Evolutionary conservation across 2,797 vertebrate species (phyloP).

Genomic region (Phrynocephalus vlangalii): DNA sequence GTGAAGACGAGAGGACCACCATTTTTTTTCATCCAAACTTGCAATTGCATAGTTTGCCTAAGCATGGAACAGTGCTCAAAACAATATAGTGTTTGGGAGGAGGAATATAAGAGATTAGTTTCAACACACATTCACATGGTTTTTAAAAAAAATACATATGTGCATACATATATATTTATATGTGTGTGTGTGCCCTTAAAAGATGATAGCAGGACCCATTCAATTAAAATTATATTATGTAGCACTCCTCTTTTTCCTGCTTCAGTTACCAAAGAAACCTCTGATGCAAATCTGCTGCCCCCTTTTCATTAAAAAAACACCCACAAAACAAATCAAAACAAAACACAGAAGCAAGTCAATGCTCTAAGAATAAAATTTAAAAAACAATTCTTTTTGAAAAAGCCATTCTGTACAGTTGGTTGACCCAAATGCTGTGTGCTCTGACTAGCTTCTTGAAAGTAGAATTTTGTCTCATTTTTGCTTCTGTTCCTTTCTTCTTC

Average conservation of each 20-base stretch:
- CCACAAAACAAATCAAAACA: not conserved
- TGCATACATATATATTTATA: conserved; percentile 58
- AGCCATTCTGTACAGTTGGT: conserved; percentile 76
- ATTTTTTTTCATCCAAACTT: conserved; percentile 40
- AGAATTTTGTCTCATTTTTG: conserved; percentile 67
- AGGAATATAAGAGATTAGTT: conserved; percentile 63
- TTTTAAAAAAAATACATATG: not conserved
- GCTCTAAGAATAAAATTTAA: conserved; percentile 60
- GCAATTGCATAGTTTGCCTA: conserved; percentile 82
- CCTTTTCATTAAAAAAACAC: conserved; percentile 49
- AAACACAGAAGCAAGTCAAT: conserved; percentile 52
- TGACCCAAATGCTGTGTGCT: conserved; percentile 76
- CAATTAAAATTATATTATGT: conserved; percentile 69
- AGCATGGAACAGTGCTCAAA: conserved; percentile 83
- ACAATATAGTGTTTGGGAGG: conserved; percentile 67
- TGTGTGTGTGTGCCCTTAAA: conserved; percentile 79
- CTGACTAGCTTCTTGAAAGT: conserved; percentile 76
- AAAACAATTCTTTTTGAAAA: conserved; percentile 26
- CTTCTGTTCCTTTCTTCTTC: conserved; percentile 51
- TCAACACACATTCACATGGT: conserved; percentile 71
- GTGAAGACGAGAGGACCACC: conserved; percentile 77
- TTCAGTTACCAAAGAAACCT: conserved; percentile 96
- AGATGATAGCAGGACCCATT: conserved; percentile 77
- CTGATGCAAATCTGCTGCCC: conserved; percentile 82
- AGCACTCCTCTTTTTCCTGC: conserved; percentile 83